Base-by-base conservation (phyloP, 2,797 vertebrate species). In the Nannoperca obscura region DNA sequence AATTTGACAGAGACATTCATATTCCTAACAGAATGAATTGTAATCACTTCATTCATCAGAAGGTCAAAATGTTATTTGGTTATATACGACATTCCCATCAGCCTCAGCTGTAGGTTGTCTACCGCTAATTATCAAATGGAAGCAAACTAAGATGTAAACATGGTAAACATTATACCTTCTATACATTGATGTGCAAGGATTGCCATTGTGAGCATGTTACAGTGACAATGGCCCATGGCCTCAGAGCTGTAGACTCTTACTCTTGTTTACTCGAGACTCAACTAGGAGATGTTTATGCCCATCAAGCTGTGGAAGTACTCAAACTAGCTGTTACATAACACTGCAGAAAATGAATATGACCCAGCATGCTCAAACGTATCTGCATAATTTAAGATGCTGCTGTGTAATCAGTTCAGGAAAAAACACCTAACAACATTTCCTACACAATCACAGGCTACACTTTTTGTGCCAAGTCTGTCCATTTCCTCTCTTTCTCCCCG, bases 391-490 rank as follows among this genome's bases (percentile, higher is more conserved):
- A 24, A 30, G 13, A 65, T 54, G 64, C 53, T 66, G 64, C 68
- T n/a, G 32, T 65, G 44, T 58, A 76, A 73, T 63, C 60, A 11
- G n/a, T 62, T 49, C 22, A 42, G 54, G 54, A 60, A 57, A 44
- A 47, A 55, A 50, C 50, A 24, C 15, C 10, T 20, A 53, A 7
- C 24, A 40, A 60, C 24, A 62, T 59, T 49, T 38, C 53, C 42
- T 59, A 27, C 24, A 27, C 24, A 27, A 27, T 27, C 24, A 27
- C 3, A 17, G 14, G 58, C 47, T 38, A 0, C 52, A 13, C 27
- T 24, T 9, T 53, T 20, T 64, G 50, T 24, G 61, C 53, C 57
- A 59, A 59, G 20, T 62, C 22, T 22, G 20, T 49, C 22, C 22
- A n/a, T 5, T 54, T 42, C 27, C 36, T 20, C 5, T 6, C 47